Conservation (phyloP, 2,113 vertebrate species). For the Hypomesus transpacificus region DNA sequence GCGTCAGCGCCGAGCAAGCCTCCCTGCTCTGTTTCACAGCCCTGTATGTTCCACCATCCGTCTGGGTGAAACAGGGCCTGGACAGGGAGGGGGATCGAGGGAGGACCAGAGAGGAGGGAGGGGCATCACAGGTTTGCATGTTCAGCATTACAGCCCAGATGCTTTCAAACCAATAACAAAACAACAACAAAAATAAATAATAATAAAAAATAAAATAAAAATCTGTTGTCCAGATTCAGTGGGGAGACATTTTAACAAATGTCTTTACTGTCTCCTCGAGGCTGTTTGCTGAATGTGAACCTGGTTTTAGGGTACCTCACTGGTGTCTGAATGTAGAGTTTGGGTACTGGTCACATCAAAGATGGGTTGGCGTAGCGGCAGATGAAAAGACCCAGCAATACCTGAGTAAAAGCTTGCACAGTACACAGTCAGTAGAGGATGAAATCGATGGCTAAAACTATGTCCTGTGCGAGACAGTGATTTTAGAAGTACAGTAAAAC, state of each 20-base stretch:
- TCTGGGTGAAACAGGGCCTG: constrained; percentile 61
- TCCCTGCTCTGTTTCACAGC: constrained; percentile 93
- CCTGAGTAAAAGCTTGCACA: no score
- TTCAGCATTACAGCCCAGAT: no score
- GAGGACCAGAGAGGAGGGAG: constrained; percentile 26
- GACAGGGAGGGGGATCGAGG: not conserved
- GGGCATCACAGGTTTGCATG: no score
- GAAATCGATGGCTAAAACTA: not conserved
- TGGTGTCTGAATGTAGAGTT: constrained; percentile 24
- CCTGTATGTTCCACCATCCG: constrained; percentile 84
- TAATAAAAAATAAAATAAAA: no score
- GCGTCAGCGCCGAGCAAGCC: constrained; percentile 90
- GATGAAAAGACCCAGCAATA: not conserved
- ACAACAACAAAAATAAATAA: no score
- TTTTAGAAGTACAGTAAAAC: not conserved
- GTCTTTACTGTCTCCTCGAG: no score
- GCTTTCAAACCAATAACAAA: no score
- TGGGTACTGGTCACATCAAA: not conserved
- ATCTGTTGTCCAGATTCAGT: no score
- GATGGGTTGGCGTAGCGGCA: no score
- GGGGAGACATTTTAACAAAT: no score
- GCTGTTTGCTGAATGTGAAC: no score
- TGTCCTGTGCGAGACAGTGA: not conserved
- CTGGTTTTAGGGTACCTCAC: not conserved
- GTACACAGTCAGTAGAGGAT: no score